These are phyloP conservation scores for Amphiprion ocellaris DNA, from an alignment of 2,113 vertebrate species.

Conservation along the genomic window DNA sequence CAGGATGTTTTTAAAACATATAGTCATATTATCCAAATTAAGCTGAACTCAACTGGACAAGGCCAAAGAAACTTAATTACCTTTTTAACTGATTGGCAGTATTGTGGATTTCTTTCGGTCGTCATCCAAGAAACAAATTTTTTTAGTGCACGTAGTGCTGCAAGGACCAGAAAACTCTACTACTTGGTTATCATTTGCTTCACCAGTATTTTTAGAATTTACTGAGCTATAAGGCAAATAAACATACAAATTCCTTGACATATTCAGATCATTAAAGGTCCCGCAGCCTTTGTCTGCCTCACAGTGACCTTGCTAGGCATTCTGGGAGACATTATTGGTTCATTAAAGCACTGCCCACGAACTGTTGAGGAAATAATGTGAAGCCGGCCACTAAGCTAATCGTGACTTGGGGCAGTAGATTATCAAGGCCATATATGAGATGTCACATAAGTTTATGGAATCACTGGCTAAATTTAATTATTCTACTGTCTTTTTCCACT, in stretches of 20 bases:
- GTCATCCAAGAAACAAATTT: background rate
- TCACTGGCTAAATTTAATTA: constrained; percentile 43
- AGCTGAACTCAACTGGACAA: too few relatives aligned
- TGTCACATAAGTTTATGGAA: constrained; percentile 47
- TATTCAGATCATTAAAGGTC: constrained; percentile 41
- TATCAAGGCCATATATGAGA: constrained; percentile 45
- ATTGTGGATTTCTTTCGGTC: background rate
- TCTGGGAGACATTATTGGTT: constrained; percentile 36
- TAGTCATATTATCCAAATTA: too few relatives aligned
- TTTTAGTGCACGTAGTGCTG: background rate
- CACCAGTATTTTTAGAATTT: background rate
- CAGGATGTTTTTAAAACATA: too few relatives aligned
- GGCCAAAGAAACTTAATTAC: too few relatives aligned
- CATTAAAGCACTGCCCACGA: constrained; percentile 40
- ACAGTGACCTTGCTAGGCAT: constrained; percentile 42
- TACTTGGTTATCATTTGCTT: background rate
- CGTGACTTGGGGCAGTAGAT: constrained; percentile 45
- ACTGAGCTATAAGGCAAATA: constrained; percentile 7
- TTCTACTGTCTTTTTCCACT: constrained; percentile 42
- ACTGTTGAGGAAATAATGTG: constrained; percentile 54
- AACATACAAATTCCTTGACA: constrained; percentile 12
- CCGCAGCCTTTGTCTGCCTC: constrained; percentile 1
- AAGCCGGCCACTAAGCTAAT: constrained; percentile 38
- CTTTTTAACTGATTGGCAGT: background rate
- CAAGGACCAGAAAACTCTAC: background rate